phyloP scores from a whole-genome alignment of 2,113 vertebrate genomes.

The Burhinus oedicnemus region DNA sequence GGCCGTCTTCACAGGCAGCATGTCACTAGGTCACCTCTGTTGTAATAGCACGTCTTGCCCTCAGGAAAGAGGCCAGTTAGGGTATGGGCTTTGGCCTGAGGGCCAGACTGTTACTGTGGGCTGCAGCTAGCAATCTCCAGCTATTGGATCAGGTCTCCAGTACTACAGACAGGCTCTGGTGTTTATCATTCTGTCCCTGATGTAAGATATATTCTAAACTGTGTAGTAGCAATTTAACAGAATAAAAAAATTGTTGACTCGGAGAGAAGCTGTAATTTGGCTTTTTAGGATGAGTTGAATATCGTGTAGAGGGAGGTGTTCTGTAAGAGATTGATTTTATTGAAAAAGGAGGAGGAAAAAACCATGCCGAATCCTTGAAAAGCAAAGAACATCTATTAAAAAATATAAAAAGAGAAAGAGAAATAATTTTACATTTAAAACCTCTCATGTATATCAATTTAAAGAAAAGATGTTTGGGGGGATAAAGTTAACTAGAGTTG shows the following conservation, averaged over 20 bases:
- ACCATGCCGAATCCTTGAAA: neutral
- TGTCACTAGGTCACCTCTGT: neutral
- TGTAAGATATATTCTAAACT: neutral
- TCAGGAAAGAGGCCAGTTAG: neutral
- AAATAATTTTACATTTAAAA: neutral
- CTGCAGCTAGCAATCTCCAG: neutral
- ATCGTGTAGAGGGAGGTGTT: neutral
- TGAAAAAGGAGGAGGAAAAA: neutral
- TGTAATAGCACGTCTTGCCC: neutral
- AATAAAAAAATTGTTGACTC: neutral
- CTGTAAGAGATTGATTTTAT: neutral
- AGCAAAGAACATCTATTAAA: neutral
- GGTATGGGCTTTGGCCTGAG: neutral
- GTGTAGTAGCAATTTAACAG: neutral
- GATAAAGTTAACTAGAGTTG: neutral
- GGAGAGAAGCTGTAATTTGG: neutral
- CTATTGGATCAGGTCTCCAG: neutral
- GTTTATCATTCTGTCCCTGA: neutral
- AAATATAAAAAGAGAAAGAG: neutral
- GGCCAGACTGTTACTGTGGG: fast-evolving
- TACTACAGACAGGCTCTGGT: neutral
- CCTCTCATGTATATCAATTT: neutral
- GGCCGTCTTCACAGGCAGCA: neutral
- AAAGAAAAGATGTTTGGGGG: neutral
- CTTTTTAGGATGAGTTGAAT: neutral